A percentile compares a stretch with the other conserved stretches of the same genome.
phyloP scores from a whole-genome alignment of 2,888 invertebrate genomes.

The Pristionchus entomophagus region DNA sequence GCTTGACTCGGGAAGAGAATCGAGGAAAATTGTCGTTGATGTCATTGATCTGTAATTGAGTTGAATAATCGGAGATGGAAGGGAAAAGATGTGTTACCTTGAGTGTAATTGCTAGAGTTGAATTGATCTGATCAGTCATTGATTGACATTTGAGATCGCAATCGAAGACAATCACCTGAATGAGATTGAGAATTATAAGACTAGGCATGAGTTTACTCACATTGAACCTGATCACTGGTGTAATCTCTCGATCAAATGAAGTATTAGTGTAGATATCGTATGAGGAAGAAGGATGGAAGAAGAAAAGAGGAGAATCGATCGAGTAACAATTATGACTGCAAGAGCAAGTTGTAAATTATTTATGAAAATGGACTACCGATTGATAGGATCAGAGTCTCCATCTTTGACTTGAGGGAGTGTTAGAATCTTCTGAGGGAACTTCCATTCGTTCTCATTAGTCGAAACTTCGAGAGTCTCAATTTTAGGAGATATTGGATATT shows the following conservation, averaged over 20 bases:
- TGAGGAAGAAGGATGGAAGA: constrained; percentile 36
- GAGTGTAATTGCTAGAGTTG: not conserved
- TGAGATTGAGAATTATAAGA: not conserved
- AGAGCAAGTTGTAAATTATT: not conserved
- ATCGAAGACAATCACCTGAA: constrained; percentile 25
- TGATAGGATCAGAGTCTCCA: not conserved
- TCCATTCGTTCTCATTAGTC: not conserved
- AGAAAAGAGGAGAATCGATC: constrained; percentile 13
- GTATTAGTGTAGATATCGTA: constrained; percentile 27
- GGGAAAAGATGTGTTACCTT: not conserved
- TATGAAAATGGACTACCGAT: not conserved
- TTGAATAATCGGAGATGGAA: not conserved
- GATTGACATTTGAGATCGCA: constrained; percentile 16
- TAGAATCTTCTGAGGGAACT: not conserved
- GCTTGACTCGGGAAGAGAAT: constrained; percentile 13
- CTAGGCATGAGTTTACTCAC: not conserved
- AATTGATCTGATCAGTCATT: not conserved
- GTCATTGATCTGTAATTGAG: not conserved
- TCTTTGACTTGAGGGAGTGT: not conserved
- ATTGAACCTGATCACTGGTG: not conserved
- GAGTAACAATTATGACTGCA: constrained; percentile 41
- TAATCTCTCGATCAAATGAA: constrained; percentile 29
- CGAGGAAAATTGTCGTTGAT: not conserved
- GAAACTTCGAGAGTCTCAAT: constrained; percentile 26
- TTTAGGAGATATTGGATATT: too few species aligned